Evolutionary conservation across 2,797 vertebrate species (phyloP).

Genomic region (Pteronotus mesoamericanus): DNA sequence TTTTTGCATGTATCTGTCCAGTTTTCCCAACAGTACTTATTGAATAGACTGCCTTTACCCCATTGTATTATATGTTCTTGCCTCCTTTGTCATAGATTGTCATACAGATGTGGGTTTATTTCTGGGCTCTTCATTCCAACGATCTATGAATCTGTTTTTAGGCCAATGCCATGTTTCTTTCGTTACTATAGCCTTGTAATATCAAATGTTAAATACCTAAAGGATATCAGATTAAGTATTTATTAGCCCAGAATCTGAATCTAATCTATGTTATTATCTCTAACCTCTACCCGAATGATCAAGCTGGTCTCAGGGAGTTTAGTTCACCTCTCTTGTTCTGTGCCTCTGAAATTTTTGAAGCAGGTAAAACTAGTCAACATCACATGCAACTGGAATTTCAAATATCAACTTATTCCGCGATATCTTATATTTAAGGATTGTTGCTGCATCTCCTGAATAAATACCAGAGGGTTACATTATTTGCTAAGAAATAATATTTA

Average conservation of each 20-base stretch:
- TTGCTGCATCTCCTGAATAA: background rate
- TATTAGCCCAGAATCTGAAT: background rate
- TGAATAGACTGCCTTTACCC: too few species aligned
- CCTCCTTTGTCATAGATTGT: too few species aligned
- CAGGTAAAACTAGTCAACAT: background rate
- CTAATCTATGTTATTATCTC: background rate
- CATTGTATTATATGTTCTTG: too few species aligned
- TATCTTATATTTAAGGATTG: background rate
- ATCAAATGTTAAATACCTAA: background rate
- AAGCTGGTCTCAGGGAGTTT: background rate
- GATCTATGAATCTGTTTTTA: too few species aligned
- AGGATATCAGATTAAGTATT: background rate
- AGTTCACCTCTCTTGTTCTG: background rate
- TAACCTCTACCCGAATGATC: background rate
- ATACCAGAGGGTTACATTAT: background rate
- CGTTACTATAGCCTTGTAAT: too few species aligned
- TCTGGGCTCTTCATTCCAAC: too few species aligned
- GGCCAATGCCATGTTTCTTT: too few species aligned
- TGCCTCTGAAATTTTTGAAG: background rate
- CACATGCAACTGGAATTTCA: background rate
- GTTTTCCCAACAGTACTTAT: too few species aligned
- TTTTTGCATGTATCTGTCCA: too few species aligned
- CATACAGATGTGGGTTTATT: too few species aligned
- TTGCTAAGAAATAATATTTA: background rate
- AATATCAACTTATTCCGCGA: background rate